Evolutionary conservation across 2,113 vertebrate genomes (phyloP), one percentile per base, ranked within the genome.

Genomic region (Chionodraco myersi): DNA sequence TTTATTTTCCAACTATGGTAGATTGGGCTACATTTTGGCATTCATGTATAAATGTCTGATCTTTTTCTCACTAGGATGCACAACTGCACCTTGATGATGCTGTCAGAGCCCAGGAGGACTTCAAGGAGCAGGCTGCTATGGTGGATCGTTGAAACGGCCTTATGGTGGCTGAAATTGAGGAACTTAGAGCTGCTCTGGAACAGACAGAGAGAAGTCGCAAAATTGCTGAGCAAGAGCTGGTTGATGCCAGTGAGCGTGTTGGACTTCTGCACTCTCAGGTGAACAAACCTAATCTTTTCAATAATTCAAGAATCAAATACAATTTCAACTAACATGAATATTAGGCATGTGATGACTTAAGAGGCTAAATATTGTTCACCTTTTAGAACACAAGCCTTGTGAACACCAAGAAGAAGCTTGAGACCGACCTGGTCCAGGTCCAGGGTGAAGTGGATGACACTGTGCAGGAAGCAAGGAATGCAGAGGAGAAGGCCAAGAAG

Each of bases 251-350:
- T 79, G 86, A 87, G 62, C 86, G 96, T 0, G 95, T 96, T 5
- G 96, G 96, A 85, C 96, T 97, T 4, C 95, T 97, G 2, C 96
- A 97, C 23, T 95, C 91, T 15, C 96, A 97, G 95, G 96, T 97
- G 62, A 66, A 51, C 15, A 56, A 52, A 51, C 4, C 65, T 5
- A 16, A 26, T 26, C 0, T 16, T 53, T 53, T 34, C 2, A 47
- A 21, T 23, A 5, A 51, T 51, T 36, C 0, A 36, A 2, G 18
- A 26, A n/a, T 44, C 4, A 16, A 10, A 15, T 23, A 30, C 21
- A 21, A 21, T 21, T 21, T 21, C 21, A 21, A 21, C 21, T 21
- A 21, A 21, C 21, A 21, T 21, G 21, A 21, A 21, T 21, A 21
- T 21, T 21, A 21, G 21, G 21, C 21, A 21, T 21, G 21, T 21